Conservation (phyloP, 35 echinoderm and acorn worm genomes). For the Strongylocentrotus purpuratus region DNA sequence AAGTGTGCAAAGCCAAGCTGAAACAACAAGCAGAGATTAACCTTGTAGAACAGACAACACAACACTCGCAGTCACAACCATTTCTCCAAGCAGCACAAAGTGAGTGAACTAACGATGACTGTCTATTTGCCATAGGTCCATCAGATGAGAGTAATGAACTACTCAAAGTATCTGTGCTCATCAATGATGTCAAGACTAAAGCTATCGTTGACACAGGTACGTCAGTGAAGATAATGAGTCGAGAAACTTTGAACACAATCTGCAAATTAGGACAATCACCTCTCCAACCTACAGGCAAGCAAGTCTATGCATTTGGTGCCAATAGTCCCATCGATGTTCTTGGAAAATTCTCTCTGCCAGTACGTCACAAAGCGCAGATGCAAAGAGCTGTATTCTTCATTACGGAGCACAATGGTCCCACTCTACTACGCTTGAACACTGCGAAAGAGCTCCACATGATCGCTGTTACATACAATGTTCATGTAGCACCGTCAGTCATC, state of each 20-base stretch:
- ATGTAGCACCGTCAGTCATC: background rate
- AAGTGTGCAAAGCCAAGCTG: background rate
- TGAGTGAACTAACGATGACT: slow-evolving; percentile 25
- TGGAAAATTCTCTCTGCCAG: slow-evolving; percentile 58
- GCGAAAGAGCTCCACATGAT: slow-evolving; percentile 61
- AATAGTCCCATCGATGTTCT: slow-evolving; percentile 60
- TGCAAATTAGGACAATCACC: background rate
- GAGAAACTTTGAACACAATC: slow-evolving; percentile 16
- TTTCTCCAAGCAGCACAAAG: background rate
- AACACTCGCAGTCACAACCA: slow-evolving; percentile 14
- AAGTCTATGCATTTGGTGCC: slow-evolving; percentile 80
- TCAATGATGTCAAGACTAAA: background rate
- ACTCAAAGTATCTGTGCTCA: slow-evolving; percentile 1
- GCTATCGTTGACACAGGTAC: slow-evolving; percentile 71
- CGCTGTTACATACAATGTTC: slow-evolving; percentile 41
- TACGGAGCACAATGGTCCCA: slow-evolving; percentile 53
- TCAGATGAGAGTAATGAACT: slow-evolving; percentile 32
- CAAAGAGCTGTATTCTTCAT: slow-evolving; percentile 54
- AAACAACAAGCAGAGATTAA: slow-evolving; percentile 48
- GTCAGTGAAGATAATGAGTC: slow-evolving; percentile 73
- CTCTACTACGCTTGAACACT: slow-evolving; percentile 65
- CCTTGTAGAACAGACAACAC: background rate
- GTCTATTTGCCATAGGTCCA: background rate
- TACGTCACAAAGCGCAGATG: slow-evolving; percentile 48
- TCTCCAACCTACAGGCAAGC: background rate